These are phyloP conservation scores for Orchestes rusci DNA, from an alignment of 2,888 invertebrate genomes.

Conservation along the genomic window DNA sequence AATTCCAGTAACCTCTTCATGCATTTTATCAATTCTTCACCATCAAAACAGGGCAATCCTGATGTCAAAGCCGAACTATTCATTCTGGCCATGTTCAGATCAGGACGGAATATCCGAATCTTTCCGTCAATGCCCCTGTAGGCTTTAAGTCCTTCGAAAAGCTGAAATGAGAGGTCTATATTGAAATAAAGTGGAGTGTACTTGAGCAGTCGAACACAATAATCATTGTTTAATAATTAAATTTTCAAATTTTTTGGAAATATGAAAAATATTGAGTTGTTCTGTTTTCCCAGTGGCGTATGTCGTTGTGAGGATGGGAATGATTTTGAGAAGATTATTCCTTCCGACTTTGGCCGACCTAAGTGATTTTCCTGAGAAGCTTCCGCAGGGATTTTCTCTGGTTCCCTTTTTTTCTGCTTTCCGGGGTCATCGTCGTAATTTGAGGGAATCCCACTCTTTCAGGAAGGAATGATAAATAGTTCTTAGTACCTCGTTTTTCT, in stretches of 20 bases:
- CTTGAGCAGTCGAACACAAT: neutral
- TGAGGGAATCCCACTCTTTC: too few species aligned
- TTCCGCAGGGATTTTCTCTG: too few species aligned
- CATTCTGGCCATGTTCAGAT: slow-evolving; percentile 93
- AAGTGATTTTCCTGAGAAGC: too few species aligned
- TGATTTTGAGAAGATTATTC: neutral
- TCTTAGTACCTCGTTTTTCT: too few species aligned
- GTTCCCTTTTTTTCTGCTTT: too few species aligned
- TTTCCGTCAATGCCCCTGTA: slow-evolving; percentile 88
- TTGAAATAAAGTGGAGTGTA: neutral
- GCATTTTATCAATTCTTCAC: slow-evolving; percentile 77
- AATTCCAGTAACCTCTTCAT: slow-evolving; percentile 77
- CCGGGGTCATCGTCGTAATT: too few species aligned
- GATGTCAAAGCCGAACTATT: slow-evolving; percentile 75
- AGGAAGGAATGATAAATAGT: too few species aligned
- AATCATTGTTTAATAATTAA: neutral
- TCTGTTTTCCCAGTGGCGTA: neutral
- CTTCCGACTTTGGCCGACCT: too few species aligned
- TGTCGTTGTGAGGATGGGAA: neutral
- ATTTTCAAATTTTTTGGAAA: too few species aligned
- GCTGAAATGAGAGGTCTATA: slow-evolving; percentile 46
- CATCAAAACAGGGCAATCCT: slow-evolving; percentile 84
- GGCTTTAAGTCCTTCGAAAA: slow-evolving; percentile 98
- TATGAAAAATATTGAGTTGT: too few species aligned
- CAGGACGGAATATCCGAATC: slow-evolving; percentile 91